A percentile compares a stretch with the other conserved stretches of the same genome.
These are phyloP conservation scores for Clamator glandarius DNA, from an alignment of 2,797 vertebrate species.

Conservation along the genomic window DNA sequence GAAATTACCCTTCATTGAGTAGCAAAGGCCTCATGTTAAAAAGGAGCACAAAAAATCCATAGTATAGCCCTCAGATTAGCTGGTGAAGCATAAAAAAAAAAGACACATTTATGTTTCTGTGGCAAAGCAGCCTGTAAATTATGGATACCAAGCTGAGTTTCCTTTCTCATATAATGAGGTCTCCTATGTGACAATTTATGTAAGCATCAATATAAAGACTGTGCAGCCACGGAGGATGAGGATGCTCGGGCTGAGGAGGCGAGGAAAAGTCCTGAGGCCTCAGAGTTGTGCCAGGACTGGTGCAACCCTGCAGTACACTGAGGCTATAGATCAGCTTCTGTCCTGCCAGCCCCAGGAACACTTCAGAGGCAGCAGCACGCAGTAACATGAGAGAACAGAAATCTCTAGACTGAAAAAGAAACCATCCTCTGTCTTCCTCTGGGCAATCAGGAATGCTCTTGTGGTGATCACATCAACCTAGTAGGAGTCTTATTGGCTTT, in stretches of 20 bases:
- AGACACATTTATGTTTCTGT: neutral
- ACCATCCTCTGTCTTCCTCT: neutral
- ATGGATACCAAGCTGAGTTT: neutral
- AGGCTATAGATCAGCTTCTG: neutral
- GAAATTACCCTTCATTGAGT: neutral
- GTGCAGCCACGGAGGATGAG: neutral
- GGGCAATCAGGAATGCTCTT: neutral
- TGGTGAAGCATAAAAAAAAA: neutral
- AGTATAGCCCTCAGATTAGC: neutral
- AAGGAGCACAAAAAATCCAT: neutral
- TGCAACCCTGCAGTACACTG: neutral
- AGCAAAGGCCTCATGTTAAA: neutral
- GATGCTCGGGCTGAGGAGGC: neutral
- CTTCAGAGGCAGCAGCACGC: neutral
- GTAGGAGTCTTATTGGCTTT: neutral
- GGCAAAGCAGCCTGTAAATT: neutral
- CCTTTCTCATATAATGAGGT: neutral
- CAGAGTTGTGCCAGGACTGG: neutral
- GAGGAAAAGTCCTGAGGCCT: neutral
- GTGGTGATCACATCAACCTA: neutral
- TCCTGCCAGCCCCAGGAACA: neutral
- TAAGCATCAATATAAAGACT: neutral
- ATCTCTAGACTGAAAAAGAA: neutral
- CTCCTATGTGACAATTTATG: accelerated
- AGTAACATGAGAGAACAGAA: too few relatives aligned